These are phyloP conservation scores for Clarias gariepinus DNA, from an alignment of 2,113 vertebrate genomes.

Conservation along the genomic window DNA sequence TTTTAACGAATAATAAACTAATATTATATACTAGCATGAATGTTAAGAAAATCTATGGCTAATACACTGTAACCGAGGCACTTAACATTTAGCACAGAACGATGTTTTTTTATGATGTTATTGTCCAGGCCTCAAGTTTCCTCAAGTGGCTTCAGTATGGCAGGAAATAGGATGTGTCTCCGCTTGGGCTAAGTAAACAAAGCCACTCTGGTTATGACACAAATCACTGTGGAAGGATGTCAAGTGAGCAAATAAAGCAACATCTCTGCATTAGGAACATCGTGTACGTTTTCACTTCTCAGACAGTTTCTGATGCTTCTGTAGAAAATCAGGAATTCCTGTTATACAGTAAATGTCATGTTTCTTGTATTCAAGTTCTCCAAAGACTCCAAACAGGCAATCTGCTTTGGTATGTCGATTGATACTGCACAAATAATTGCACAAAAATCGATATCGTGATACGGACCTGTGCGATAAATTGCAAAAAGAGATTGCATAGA, in stretches of 20 bases:
- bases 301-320: background rate
- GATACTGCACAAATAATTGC: no score
- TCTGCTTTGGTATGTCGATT: no score
- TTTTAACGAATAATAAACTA: background rate
- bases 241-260: background rate
- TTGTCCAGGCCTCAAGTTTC: conserved; percentile 3
- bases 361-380: background rate
- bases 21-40: background rate
- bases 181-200: conserved; percentile 9
- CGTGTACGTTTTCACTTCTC: background rate
- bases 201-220: background rate
- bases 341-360: background rate
- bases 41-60: background rate
- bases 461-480: no score
- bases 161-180: conserved; percentile 15
- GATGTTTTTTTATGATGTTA: background rate
- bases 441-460: no score
- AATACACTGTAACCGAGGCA: background rate
- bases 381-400: background rate
- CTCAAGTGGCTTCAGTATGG: background rate
- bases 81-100: background rate
- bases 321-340: background rate
- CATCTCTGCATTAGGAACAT: background rate
- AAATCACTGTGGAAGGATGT: background rate
- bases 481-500: no score